These are phyloP conservation scores for Pantherophis alleghaniensis DNA, from an alignment of 2,797 vertebrate species.

Conservation along the genomic window DNA sequence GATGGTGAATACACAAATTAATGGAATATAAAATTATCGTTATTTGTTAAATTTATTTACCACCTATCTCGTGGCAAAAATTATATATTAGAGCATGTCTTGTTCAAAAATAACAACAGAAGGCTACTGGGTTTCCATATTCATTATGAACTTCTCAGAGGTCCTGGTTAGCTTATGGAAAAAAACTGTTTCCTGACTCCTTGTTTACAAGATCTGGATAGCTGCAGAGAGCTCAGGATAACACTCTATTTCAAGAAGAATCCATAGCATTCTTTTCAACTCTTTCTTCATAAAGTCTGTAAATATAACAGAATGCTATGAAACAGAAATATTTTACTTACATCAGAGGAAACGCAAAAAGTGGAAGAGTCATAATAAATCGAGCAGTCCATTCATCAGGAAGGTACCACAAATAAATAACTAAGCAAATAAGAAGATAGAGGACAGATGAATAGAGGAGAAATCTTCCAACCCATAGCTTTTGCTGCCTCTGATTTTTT, in stretches of 20 bases:
- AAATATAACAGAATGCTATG: conserved; percentile 1
- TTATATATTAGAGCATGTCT: neutral
- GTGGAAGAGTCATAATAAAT: conserved; percentile 84
- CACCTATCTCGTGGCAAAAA: too few relatives aligned
- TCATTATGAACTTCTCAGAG: neutral
- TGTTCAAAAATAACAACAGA: neutral
- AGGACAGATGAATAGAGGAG: conserved; percentile 88
- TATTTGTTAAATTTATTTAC: too few relatives aligned
- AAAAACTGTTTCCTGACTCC: neutral
- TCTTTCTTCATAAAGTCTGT: conserved; percentile 45
- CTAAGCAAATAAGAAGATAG: conserved; percentile 82
- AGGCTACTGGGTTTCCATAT: neutral
- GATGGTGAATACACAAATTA: too few relatives aligned
- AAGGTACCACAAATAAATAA: conserved; percentile 94
- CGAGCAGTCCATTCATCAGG: conserved; percentile 87
- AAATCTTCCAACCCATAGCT: conserved; percentile 89
- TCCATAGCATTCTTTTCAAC: conserved; percentile 34
- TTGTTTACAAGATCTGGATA: neutral
- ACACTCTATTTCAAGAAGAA: neutral
- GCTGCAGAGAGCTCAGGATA: neutral
- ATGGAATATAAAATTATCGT: too few relatives aligned
- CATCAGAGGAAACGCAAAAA: conserved; percentile 91
- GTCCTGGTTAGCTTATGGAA: neutral
- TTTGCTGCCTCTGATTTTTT: conserved; percentile 91
- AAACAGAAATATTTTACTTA: conserved; percentile 76